Conservation (phyloP, 2,888 invertebrate species). For the Eupithecia vulgata region DNA sequence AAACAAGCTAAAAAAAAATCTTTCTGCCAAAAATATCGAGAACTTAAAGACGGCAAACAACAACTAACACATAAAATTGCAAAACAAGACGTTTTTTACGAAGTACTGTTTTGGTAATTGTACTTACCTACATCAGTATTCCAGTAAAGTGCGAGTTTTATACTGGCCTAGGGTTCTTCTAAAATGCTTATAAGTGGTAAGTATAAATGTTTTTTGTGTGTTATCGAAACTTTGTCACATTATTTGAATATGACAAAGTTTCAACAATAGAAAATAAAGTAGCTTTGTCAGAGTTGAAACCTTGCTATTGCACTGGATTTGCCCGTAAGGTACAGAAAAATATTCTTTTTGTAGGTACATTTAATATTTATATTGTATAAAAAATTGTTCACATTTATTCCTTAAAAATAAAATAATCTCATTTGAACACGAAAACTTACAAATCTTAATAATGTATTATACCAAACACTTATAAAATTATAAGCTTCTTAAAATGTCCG, state of each 20-base stretch:
- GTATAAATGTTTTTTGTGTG: too few relatives aligned
- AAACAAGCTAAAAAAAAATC: neutral
- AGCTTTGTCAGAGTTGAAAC: neutral
- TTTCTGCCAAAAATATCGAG: neutral
- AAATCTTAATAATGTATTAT: neutral
- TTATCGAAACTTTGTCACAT: too few relatives aligned
- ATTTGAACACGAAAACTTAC: neutral
- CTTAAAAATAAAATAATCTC: constrained; percentile 1
- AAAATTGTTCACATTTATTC: neutral
- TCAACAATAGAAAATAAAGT: neutral
- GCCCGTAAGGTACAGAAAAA: neutral
- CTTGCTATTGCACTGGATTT: too few relatives aligned
- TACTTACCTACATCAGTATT: neutral
- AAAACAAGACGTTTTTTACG: neutral
- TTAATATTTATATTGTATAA: neutral
- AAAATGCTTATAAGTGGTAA: too few relatives aligned
- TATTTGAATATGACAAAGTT: too few relatives aligned
- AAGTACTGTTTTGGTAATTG: neutral
- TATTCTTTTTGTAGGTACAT: neutral
- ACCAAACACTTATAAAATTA: neutral
- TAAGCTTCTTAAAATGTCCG: neutral
- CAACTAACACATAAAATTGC: neutral
- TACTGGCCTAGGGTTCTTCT: neutral
- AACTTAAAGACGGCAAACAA: constrained; percentile 3
- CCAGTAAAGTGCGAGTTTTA: neutral